Base-by-base conservation (phyloP, 2,797 vertebrate genomes). In the Petrocephalus sullivani region DNA sequence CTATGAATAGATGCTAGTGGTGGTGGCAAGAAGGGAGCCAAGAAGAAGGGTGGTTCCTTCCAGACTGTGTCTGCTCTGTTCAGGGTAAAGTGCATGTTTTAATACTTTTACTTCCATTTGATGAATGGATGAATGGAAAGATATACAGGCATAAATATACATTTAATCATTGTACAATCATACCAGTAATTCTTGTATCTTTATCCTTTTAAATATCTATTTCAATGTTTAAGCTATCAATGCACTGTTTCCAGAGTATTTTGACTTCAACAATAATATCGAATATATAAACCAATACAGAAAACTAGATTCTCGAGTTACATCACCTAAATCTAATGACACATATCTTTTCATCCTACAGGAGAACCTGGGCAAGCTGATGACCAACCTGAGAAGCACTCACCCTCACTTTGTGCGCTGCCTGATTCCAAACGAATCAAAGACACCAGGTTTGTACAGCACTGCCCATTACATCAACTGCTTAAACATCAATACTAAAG, bases 351-450 rank as follows among this genome's bases (percentile, higher is more conserved):
- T 5, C 2, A 67, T 90, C 82, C 91, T 88, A 78, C 90, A 98
- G 97, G 97, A 97, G 60, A 61, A 61, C 60, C 60, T 61, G 60
- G 60, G 60, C 2, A 61, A 61, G n/a, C n/a, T 61, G 60, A 61
- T 61, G 60, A 61, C 60, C 60, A 61, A 61, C 21, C 60, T 61
- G 60, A 61, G 58, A 9, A 61, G 96, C 90, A 98, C 97, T 3
- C 97, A 98, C 56, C 97, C 97, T 53, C 97, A 98, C 89, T 98
- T 98, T 95, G 97, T 98, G 19, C 96, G 97, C 0, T 98, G 97
- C 81, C 87, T 98, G 90, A 98, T 98, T 86, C 57, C 57, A n/a
- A 60, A 60, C 0, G 57, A 60, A 60, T 60, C 57, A 21, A 60
- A 60, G 57, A 60, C 97, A 81, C 97, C 97, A 90, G 97, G 97